A percentile compares a stretch with the other conserved stretches of the same genome.
These are phyloP conservation scores for Deroplatys truncata DNA, from an alignment of 2,888 invertebrate species.

Conservation along the genomic window DNA sequence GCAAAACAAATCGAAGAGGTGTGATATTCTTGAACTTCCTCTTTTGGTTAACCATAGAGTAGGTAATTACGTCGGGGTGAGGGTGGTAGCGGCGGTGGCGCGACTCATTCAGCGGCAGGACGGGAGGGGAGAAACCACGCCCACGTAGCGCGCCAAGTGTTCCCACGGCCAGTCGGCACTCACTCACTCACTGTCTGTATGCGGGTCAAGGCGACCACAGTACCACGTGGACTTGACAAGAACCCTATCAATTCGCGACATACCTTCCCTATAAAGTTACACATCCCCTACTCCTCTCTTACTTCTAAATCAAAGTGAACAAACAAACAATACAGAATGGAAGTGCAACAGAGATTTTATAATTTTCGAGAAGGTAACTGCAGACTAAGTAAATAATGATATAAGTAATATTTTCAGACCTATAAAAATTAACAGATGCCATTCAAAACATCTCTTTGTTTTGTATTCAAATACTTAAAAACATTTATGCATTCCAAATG, in stretches of 20 bases:
- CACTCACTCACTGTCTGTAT: conserved; percentile 44
- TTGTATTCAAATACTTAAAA: too few species aligned
- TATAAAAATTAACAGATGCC: too few species aligned
- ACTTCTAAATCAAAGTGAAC: too few species aligned
- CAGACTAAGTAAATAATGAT: too few species aligned
- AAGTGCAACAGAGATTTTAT: too few species aligned
- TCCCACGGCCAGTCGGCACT: conserved; percentile 47
- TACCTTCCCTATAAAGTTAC: too few species aligned
- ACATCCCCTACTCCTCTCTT: too few species aligned
- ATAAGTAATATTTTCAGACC: too few species aligned
- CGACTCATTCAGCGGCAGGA: conserved; percentile 29
- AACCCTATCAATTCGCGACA: background rate
- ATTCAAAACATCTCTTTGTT: too few species aligned
- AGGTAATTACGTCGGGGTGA: background rate
- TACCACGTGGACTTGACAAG: conserved; percentile 4
- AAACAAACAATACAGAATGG: too few species aligned
- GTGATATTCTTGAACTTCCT: background rate
- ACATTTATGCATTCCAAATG: too few species aligned
- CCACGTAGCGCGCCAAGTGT: conserved; percentile 56
- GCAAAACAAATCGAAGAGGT: background rate
- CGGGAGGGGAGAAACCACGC: conserved; percentile 35
- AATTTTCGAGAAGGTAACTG: too few species aligned
- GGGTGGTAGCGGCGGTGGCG: background rate
- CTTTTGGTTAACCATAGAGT: background rate
- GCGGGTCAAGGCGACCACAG: conserved; percentile 55